Conservation (phyloP, 2,113 vertebrate genomes). For the Nerophis lumbriciformis region DNA sequence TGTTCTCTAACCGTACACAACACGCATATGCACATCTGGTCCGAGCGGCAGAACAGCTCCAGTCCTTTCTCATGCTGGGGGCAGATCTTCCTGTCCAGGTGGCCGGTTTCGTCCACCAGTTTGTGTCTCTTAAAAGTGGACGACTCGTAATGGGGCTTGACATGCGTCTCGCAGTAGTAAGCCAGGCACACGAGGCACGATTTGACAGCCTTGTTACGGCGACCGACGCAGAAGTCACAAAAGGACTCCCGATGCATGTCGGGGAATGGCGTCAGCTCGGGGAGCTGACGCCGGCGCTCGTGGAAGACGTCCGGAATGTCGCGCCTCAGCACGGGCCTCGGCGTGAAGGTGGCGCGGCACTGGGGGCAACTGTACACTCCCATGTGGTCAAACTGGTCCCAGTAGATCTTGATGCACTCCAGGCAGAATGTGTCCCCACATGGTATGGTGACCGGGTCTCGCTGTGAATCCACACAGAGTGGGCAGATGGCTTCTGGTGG, state of each 20-base stretch:
- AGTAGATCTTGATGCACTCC: slow-evolving; percentile 75
- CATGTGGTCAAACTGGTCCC: slow-evolving; percentile 75
- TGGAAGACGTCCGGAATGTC: slow-evolving; percentile 52
- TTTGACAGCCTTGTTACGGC: slow-evolving; percentile 67
- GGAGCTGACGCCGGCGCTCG: slow-evolving; percentile 38
- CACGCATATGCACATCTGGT: slow-evolving; percentile 68
- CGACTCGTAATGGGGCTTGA: slow-evolving; percentile 76
- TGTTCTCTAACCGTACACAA: slow-evolving; percentile 75
- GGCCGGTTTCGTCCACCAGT: slow-evolving; percentile 69
- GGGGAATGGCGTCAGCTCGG: slow-evolving; percentile 49
- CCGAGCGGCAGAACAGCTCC: slow-evolving; percentile 74
- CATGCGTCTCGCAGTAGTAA: slow-evolving; percentile 75
- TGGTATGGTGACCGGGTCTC: slow-evolving; percentile 70
- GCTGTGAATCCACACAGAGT: slow-evolving; percentile 57
- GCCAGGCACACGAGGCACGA: slow-evolving; percentile 75
- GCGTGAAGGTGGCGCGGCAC: slow-evolving; percentile 71
- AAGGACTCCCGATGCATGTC: slow-evolving; percentile 55
- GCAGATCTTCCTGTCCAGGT: slow-evolving; percentile 72
- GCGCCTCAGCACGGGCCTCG: slow-evolving; percentile 61
- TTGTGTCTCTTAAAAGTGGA: slow-evolving; percentile 73
- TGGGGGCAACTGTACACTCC: slow-evolving; percentile 72
- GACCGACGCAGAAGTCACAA: slow-evolving; percentile 77
- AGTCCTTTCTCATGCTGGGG: slow-evolving; percentile 71
- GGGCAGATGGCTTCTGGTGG: slow-evolving; percentile 58
- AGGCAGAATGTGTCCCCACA: slow-evolving; percentile 74